Evolutionary conservation across 2,797 vertebrate genomes (phyloP).

Genomic region (Centropyge bicolor): DNA sequence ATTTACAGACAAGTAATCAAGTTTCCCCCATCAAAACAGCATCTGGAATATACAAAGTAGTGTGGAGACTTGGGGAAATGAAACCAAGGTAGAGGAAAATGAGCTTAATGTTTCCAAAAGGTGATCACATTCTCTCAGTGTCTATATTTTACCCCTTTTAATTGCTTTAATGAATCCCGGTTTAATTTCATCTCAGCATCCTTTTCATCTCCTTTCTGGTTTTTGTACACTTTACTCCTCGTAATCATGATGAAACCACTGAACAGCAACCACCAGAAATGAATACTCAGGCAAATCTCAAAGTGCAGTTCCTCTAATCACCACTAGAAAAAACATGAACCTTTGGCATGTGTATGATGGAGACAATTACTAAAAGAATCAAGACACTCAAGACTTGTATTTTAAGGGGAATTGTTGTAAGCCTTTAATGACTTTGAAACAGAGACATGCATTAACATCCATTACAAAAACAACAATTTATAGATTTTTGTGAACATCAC

Average conservation of each 20-base stretch:
- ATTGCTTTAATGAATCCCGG: not conserved
- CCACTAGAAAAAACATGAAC: too few relatives aligned
- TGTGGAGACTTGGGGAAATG: not conserved
- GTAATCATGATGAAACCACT: not conserved
- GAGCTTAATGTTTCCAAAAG: not conserved
- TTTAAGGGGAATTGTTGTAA: too few relatives aligned
- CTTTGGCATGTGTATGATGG: too few relatives aligned
- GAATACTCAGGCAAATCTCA: too few relatives aligned
- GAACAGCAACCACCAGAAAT: not conserved
- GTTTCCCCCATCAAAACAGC: constrained; percentile 38
- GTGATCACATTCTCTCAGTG: not conserved
- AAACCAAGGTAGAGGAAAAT: constrained; percentile 2
- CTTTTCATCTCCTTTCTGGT: not conserved
- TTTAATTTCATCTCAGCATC: constrained; percentile 11
- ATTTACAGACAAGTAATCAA: constrained; percentile 22
- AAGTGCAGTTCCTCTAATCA: too few relatives aligned
- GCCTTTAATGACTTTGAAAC: not conserved
- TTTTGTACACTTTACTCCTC: not conserved
- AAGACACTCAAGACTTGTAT: not conserved
- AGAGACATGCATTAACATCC: too few relatives aligned
- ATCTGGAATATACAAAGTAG: constrained; percentile 1
- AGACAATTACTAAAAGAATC: too few relatives aligned
- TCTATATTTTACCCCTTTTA: not conserved
- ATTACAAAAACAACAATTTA: too few relatives aligned
- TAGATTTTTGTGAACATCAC: too few relatives aligned